Evolutionary conservation across 2,888 invertebrate species (phyloP).

Genomic region (Tridacna crocea): DNA sequence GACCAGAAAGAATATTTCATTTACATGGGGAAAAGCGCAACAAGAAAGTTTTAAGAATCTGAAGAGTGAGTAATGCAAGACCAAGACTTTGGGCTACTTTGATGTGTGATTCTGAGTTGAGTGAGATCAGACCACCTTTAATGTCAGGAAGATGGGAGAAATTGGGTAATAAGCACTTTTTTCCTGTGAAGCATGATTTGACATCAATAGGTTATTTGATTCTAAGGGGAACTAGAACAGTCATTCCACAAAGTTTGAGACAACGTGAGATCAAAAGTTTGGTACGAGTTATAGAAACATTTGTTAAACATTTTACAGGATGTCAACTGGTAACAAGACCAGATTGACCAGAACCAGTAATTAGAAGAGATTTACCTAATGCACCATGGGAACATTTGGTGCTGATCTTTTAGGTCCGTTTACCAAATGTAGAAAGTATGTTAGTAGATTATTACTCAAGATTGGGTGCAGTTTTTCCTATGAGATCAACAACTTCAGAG

Average conservation of each 20-base stretch:
- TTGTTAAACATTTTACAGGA: slow-evolving; percentile 44
- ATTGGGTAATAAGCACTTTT: slow-evolving; percentile 14
- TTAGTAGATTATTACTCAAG: slow-evolving; percentile 62
- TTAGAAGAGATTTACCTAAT: slow-evolving; percentile 24
- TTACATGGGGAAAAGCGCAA: too few species aligned
- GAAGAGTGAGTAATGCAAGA: slow-evolving; percentile 41
- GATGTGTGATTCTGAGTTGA: slow-evolving; percentile 49
- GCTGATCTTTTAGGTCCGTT: slow-evolving; percentile 63
- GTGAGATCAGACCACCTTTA: slow-evolving; percentile 22
- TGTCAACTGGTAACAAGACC: slow-evolving; percentile 46
- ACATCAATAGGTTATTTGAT: slow-evolving; percentile 26
- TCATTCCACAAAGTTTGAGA: background rate
- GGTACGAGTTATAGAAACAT: slow-evolving; percentile 55
- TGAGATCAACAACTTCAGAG: slow-evolving; percentile 53
- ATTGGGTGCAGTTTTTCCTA: slow-evolving; percentile 51
- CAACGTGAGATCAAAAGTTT: slow-evolving; percentile 54
- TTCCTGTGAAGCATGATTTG: slow-evolving; percentile 28
- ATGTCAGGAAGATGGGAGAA: slow-evolving; percentile 30
- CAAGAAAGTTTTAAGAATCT: slow-evolving; percentile 51
- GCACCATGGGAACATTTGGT: slow-evolving; percentile 58
- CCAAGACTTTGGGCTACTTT: too few species aligned
- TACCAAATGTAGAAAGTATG: slow-evolving; percentile 53
- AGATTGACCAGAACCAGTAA: slow-evolving; percentile 46
- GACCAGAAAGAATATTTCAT: too few species aligned
- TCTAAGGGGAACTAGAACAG: slow-evolving; percentile 27